Conservation (phyloP, 2,888 invertebrate genomes). For the Geotrupes spiniger region DNA sequence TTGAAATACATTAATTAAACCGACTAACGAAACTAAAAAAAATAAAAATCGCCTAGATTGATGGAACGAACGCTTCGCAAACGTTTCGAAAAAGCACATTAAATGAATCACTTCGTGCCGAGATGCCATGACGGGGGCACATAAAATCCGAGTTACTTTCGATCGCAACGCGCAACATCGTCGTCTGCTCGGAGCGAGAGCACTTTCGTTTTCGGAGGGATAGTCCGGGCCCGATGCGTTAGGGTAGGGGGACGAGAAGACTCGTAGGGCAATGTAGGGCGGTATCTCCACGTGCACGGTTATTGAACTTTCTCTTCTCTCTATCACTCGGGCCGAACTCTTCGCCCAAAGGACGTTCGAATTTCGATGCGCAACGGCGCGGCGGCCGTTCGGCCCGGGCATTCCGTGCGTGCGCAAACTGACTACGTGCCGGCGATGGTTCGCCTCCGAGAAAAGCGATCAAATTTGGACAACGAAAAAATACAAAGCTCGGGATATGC, state of each 20-base stretch:
- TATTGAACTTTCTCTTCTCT: slow-evolving; percentile 19
- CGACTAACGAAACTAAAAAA: too few relatives aligned
- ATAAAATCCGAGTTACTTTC: too few relatives aligned
- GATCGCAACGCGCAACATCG: too few relatives aligned
- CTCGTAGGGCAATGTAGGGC: slow-evolving; percentile 21
- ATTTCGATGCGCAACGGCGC: slow-evolving; percentile 26
- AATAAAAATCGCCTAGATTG: too few relatives aligned
- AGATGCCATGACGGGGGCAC: too few relatives aligned
- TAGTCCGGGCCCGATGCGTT: slow-evolving; percentile 19
- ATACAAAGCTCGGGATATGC: too few relatives aligned
- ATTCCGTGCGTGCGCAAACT: slow-evolving; percentile 15
- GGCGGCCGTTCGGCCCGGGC: slow-evolving; percentile 28
- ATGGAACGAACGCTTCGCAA: too few relatives aligned
- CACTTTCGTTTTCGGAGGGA: slow-evolving; percentile 30
- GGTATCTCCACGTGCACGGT: slow-evolving; percentile 25
- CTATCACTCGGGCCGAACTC: slow-evolving; percentile 16
- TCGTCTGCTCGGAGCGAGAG: slow-evolving; percentile 10
- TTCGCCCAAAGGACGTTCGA: slow-evolving; percentile 24
- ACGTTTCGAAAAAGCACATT: too few relatives aligned
- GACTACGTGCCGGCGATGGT: background rate
- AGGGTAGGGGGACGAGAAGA: slow-evolving; percentile 20
- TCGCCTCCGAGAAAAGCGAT: too few relatives aligned
- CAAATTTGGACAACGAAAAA: too few relatives aligned
- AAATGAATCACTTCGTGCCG: too few relatives aligned
- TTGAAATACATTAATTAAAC: too few relatives aligned